phyloP scores from a whole-genome alignment of 1,140 invertebrate species.

The Trichonephila clavipes region DNA sequence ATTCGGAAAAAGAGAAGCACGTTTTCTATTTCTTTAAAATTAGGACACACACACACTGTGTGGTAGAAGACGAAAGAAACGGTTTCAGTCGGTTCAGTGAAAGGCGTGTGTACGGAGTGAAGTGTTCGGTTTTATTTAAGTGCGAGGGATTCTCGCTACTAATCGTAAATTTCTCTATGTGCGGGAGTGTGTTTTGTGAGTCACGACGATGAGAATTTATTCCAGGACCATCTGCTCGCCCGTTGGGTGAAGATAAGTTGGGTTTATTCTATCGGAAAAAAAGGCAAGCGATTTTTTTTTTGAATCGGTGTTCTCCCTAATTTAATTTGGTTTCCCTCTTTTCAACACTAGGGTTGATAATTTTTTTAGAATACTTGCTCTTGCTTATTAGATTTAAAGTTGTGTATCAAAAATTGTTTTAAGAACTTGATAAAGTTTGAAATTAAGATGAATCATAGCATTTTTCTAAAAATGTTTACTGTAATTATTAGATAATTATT shows the following conservation, averaged over 20 bases:
- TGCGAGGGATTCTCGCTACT: background rate
- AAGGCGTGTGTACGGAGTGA: slow-evolving; percentile 20
- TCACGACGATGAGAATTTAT: slow-evolving; percentile 63
- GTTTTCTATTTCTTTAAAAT: slow-evolving; percentile 54
- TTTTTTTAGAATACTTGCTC: no score
- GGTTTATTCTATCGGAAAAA: background rate
- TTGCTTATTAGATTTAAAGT: no score
- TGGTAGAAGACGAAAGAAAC: slow-evolving; percentile 18
- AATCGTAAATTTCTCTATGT: slow-evolving; percentile 30
- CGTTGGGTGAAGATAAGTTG: slow-evolving; percentile 34
- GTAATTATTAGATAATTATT: no score
- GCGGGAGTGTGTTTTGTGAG: slow-evolving; percentile 50
- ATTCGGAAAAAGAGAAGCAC: slow-evolving; percentile 47
- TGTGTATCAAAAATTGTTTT: no score
- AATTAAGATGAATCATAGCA: no score
- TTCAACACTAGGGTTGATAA: no score
- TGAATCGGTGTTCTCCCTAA: no score
- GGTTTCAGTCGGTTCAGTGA: slow-evolving; percentile 61
- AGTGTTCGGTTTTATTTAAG: background rate
- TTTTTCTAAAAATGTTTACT: no score
- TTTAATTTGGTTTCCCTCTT: no score
- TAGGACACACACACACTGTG: slow-evolving; percentile 35
- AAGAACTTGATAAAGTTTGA: no score
- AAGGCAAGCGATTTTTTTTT: slow-evolving; percentile 49
- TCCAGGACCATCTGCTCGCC: slow-evolving; percentile 54